Base-by-base conservation (phyloP, 2,888 invertebrate species). In the Drosophila yooni region DNA sequence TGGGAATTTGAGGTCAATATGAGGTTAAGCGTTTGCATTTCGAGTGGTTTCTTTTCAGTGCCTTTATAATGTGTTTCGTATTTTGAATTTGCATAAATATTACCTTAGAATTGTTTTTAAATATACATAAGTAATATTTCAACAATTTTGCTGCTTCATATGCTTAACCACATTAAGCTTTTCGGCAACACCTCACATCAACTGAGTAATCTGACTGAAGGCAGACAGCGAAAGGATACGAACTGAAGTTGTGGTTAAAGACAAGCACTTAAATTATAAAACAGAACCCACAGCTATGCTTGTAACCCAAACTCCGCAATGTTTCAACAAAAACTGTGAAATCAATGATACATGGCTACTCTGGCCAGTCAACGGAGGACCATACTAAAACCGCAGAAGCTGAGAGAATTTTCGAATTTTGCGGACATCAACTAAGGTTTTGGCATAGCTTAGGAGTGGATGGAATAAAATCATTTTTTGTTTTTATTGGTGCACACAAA, bases 331-430 rank as follows among this genome's bases (percentile, higher is more conserved):
- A 40, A 69, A 62, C 40, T 63, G 25, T 64, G 48, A 40, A 75
- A 72, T 79, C 79, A 79, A 70, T 71, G 71, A 67, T 59, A 79
- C 63, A 79, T 61, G 64, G 67, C 68, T 62, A 61, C 56, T 65
- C 50, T 29, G 73, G 60, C 57, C 36, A 51, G 63, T 64, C 34
- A 54, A 58, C 50, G 63, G 53, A 40, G 51, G 60, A 69, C 68
- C 68, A 68, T 73, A 70, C n/a, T 13, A 29, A 54, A 73, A 69
- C 82, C 82, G 69, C 82, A 83, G 67, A 70, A 82, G 74, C 73
- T 79, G 79, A 82, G 69, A 82, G 77, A 84, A 84, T 82, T 82
- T 83, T 72, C 76, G 67, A 83, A 83, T 81, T 82, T 73, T 70
- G 72, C 72, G 67, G 56, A 79, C 82, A 82, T 67, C 72, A 72